Percentiles rank a stretch among this genome's conserved stretches.
These are phyloP conservation scores for Poeciliopsis retropinna DNA, from an alignment of 2,113 vertebrate genomes.

Conservation along the genomic window DNA sequence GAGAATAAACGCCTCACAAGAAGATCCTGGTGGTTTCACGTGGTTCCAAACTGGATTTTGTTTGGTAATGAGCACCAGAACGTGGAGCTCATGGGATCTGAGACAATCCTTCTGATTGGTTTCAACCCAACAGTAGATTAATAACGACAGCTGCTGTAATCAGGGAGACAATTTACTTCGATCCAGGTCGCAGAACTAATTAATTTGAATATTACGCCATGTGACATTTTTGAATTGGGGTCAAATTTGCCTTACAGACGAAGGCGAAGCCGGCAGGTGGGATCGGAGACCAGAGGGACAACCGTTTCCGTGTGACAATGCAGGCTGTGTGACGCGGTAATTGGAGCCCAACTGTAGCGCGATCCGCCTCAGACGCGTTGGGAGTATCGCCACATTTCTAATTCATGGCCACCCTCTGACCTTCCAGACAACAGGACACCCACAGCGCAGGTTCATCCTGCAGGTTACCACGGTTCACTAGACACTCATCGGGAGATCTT, in stretches of 20 bases:
- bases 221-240: neutral
- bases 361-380: conserved; percentile 16
- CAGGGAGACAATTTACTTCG: neutral
- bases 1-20: no score
- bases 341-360: conserved; percentile 24
- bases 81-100: neutral
- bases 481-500: neutral
- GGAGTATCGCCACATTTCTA: conserved; percentile 43
- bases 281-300: neutral
- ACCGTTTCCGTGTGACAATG: conserved; percentile 14
- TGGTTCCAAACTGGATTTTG: neutral
- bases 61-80: neutral
- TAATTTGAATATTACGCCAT: neutral
- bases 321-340: conserved; percentile 43
- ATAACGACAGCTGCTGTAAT: neutral
- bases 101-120: neutral
- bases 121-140: neutral
- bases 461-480: conserved; percentile 22
- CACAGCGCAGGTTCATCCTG: neutral
- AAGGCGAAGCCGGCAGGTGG: conserved; percentile 4
- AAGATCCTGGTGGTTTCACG: no score
- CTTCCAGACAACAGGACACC: conserved; percentile 45
- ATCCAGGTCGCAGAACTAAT: neutral
- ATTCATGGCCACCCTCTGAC: conserved; percentile 64
- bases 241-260: conserved; percentile 14